Evolutionary conservation across 2,888 invertebrate species (phyloP), one percentile per base, ranked within the genome.

Genomic region (Aphodius granarius): DNA sequence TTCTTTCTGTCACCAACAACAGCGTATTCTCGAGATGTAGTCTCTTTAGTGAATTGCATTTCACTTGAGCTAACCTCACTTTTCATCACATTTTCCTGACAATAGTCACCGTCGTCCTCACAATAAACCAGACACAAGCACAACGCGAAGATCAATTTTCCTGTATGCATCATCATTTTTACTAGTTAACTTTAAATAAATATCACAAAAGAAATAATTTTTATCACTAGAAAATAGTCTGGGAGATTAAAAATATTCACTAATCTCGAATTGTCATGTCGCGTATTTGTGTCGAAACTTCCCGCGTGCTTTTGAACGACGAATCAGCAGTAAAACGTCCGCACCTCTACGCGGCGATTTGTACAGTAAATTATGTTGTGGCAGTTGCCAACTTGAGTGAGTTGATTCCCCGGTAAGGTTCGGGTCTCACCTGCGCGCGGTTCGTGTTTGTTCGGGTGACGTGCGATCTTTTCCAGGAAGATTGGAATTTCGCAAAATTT

Each of bases 1-100:
- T 92, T 93, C 85, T 94, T 94, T 88, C 94, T 93, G 78, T 91
- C 90, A 76, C 91, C 91, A 76, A 91, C 89, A 81, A 92, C 90
- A 13, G 92, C 93, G 84, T 91, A 94, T 82, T 94, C 94, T 79
- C 87, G 87, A 13, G 89, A 88, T 76, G 91, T 91, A 4, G 92
- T 90, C 82, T 94, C 94, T 84, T 94, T 94, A 77, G 92, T 93
- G 86, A 94, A 93, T 84, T 92, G 91, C 89, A 94, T 89, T 81
- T 89, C 89, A n/a, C 43, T 43, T 9, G 43, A 43, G 43, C 43
- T 43, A 43, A 72, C 43, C 62, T 43, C 43, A 43, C 43, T 43
- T 43, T 43, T 43, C 1, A 43, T 43, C 43, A 43, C 43, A 43
- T 43, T 43, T 43, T 43, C 43, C 43, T 43, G 43, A 43, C 43